Base-by-base conservation (phyloP, 2,797 vertebrate species). In the Eulemur coronatus region DNA sequence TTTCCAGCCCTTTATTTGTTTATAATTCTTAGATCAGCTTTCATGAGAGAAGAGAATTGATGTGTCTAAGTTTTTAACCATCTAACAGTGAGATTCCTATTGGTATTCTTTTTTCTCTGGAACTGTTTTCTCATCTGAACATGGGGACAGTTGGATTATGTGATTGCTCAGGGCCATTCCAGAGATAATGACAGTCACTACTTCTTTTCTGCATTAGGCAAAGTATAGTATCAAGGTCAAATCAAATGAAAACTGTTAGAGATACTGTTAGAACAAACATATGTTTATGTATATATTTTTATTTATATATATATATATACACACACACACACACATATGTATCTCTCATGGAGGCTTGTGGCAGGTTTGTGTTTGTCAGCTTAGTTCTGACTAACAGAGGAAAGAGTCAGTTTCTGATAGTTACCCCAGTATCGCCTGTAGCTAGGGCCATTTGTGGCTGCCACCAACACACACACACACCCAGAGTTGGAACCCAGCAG, bases 111-210 rank as follows among this genome's bases (percentile, higher is more conserved):
- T 35, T 57, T 46, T 78, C 55, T 69, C 22, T 84, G 33, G 57
- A 59, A 35, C 33, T 86, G 57, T 91, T 43, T 35, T 15, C 43
- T 84, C 18, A 12, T 85, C 22, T 50, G 89, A 91, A 59, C 61
- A 46, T 15, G 48, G 30, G 38, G 65, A 38, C 33, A 12, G 18
- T 35, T 38, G 59, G 73, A 50, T 88, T 35, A 4, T n/a, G 24
- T 28, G 17, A 20, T 78, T 79, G 69, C 28, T 90, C 28, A 63
- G 67, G 57, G 69, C 18, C 26, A 43, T 80, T 85, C 48, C n/a
- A 50, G 72, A 48, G 72, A 28, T 75, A 5, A 59, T 28, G 24
- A 92, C n/a, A 15, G 35, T 79, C 70, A 72, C 17, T 22, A 13
- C n/a, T 35, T 55, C 28, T 59, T 0, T 92, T 95, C 82, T 76